Base-by-base conservation (phyloP, 2,797 vertebrate species). In the Pogonophryne albipinna region DNA sequence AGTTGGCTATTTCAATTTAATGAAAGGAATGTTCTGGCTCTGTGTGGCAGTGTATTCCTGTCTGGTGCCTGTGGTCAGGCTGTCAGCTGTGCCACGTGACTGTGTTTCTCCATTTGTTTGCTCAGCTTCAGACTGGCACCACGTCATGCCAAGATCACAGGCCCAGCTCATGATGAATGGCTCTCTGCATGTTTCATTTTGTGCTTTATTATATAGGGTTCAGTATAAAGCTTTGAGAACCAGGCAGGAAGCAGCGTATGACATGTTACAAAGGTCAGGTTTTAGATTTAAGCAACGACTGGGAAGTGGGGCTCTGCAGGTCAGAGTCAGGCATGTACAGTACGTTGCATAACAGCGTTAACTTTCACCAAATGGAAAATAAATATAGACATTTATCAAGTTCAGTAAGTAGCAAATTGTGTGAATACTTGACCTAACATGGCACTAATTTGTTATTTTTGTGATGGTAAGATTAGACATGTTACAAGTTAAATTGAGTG, bases 61-160 rank as follows among this genome's bases (percentile, higher is more conserved):
- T 66, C 62, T 66, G 34, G 44, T 73, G 73, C 79, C 5, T 70
- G 44, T 59, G 52, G 61, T 85, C 80, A 76, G 46, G 69, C 68
- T 65, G 45, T 79, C 84, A 72, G 79, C 71, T 58, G 41, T 61
- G 52, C 69, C 61, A 79, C 56, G 49, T 73, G 66, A 85, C 62
- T 66, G 76, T 38, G 13, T 79, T 79, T 64, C 59, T 80, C 80
- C 63, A 85, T 81, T 82, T 85, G 69, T 80, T 79, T 76, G 66
- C 64, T 71, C 78, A 79, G 66, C 63, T 65, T 84, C 61, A 76
- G 55, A 27, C 42, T 82, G 75, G 70, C 62, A 74, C 44, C 17
- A 20, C 63, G 49, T 77, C 75, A 73, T 65, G 74, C 71, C 78
- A 80, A 74, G 66, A 72, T 76, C 71, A 76, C 66, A 66, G 61